These are phyloP conservation scores for Macrosoma leucophasiata DNA, from an alignment of 2,888 invertebrate genomes.

Conservation along the genomic window DNA sequence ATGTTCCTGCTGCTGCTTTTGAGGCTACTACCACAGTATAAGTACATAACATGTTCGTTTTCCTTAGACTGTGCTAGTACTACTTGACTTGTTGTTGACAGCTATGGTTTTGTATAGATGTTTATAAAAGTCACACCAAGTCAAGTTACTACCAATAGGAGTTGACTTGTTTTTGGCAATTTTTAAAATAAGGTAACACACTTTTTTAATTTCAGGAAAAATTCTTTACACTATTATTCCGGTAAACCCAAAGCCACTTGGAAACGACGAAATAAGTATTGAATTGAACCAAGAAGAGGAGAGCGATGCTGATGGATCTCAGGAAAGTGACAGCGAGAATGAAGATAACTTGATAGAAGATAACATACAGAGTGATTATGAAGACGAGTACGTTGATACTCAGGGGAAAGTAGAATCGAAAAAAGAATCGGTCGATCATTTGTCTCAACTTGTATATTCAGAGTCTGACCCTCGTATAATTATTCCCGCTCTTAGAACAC, in stretches of 20 bases:
- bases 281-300: background rate
- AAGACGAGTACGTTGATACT: background rate
- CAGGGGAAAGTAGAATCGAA: background rate
- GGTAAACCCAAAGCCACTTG: too few relatives aligned
- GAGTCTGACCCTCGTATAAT: background rate
- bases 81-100: too few relatives aligned
- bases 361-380: background rate
- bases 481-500: background rate
- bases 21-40: too few relatives aligned
- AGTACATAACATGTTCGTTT: too few relatives aligned
- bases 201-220: too few relatives aligned
- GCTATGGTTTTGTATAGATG: too few relatives aligned
- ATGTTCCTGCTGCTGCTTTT: too few relatives aligned
- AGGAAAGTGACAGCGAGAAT: background rate
- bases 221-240: too few relatives aligned
- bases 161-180: conserved; percentile 1
- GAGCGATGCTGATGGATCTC: background rate
- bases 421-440: background rate
- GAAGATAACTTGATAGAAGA: conserved; percentile 1
- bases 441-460: background rate
- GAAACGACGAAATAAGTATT: conserved; percentile 1
- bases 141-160: background rate
- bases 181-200: too few relatives aligned
- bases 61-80: too few relatives aligned
- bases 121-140: too few relatives aligned